Evolutionary conservation across 2,888 invertebrate genomes (phyloP), one percentile per base, ranked within the genome.

Genomic region (Oxycera nigricornis): DNA sequence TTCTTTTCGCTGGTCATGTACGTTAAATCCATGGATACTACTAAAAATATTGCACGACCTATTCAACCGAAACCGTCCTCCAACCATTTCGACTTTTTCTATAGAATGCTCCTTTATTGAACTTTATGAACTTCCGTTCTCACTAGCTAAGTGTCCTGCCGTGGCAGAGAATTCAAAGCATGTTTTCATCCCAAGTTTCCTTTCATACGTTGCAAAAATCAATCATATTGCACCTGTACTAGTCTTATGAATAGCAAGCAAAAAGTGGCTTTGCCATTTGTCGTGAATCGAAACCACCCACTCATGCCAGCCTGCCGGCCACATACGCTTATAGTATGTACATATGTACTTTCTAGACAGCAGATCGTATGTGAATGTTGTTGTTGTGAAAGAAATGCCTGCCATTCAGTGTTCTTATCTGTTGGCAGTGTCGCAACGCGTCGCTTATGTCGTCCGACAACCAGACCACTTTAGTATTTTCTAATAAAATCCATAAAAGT

Each of bases 401-500:
- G 41, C 65, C 24, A 39, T 41, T 65, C 22, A 35, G 31, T 65
- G 41, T 1, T 2, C 24, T 65, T 65, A 22, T 39, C 9, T 39
- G 65, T 24, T 41, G 41, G 65, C 41, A 41, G 11, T 65, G 65
- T 65, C 41, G 65, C 35, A 61, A 24, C 31, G 61, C 35, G n/a
- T 39, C 65, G 41, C 24, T 65, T 65, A 65, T 65, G 65, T 65
- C 41, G 30, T 30, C 31, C 68, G 50, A 68, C 68, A 39, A 55
- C 70, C 39, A 68, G 28, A 68, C 68, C 50, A 68, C 68, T 41
- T 68, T 55, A 70, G 35, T 35, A 31, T 70, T 70, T 70, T 70
- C 70, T 70, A 70, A 70, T 52, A 70, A 70, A 70, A 70, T 70
- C 70, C 70, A 70, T 70, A 70, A 70, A 70, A 70, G 70, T 55